phyloP scores from a whole-genome alignment of 2,888 invertebrate species.

The Standfussiana lucernea region DNA sequence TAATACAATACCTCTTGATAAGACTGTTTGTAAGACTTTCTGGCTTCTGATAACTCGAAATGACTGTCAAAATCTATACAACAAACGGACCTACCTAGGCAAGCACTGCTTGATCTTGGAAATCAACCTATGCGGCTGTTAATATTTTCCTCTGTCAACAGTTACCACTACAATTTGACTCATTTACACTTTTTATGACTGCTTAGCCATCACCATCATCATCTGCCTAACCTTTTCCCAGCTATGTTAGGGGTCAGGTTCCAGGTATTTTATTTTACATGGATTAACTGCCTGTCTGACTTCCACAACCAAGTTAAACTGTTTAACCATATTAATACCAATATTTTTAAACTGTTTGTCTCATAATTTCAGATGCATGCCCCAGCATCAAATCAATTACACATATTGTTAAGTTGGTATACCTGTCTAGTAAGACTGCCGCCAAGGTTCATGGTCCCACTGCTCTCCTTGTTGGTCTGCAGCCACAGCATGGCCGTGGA shows the following conservation, averaged over 20 bases:
- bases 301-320: too few relatives aligned
- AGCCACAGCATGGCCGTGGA: slow-evolving; percentile 99
- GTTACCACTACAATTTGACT: neutral
- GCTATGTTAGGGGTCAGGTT: too few relatives aligned
- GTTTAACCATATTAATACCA: neutral
- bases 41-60: too few relatives aligned
- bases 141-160: neutral
- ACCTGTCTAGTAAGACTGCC: slow-evolving; percentile 99
- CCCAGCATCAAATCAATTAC: neutral
- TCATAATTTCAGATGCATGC: neutral
- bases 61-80: too few relatives aligned
- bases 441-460: slow-evolving; percentile 99
- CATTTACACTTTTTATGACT: neutral
- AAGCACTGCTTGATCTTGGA: neutral
- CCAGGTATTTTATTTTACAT: too few relatives aligned
- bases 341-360: neutral
- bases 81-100: neutral
- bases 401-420: too few relatives aligned
- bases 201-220: too few relatives aligned
- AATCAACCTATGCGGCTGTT: too few relatives aligned
- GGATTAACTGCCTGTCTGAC: too few relatives aligned
- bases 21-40: too few relatives aligned
- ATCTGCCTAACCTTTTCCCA: too few relatives aligned
- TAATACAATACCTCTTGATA: too few relatives aligned
- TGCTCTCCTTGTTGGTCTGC: slow-evolving; percentile 98